Conservation (phyloP, 2,797 vertebrate genomes). For the Zalophus californianus region DNA sequence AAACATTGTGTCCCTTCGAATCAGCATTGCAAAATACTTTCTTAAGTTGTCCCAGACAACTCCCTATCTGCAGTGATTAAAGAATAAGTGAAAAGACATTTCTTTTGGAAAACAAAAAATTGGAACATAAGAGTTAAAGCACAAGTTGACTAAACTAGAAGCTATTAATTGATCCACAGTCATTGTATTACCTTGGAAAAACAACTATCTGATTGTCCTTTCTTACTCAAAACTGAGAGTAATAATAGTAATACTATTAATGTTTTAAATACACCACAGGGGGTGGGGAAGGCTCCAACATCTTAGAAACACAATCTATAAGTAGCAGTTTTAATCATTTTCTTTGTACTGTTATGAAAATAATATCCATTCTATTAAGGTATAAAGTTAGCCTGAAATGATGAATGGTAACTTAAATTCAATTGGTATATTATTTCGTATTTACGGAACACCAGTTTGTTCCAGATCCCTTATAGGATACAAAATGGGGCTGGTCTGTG, state of each 20-base stretch:
- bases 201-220: conserved; percentile 4
- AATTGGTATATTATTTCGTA: background rate
- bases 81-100: background rate
- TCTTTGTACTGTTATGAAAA: background rate
- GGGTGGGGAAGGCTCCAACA: background rate
- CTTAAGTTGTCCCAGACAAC: background rate
- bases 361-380: background rate
- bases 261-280: background rate
- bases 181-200: background rate
- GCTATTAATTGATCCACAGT: background rate
- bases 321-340: background rate
- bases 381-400: conserved; percentile 44
- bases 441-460: conserved; percentile 43
- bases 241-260: background rate
- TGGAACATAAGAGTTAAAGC: background rate
- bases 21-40: background rate
- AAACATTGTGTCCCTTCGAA: background rate
- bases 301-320: background rate
- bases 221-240: background rate
- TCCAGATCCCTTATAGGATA: background rate
- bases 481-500: background rate
- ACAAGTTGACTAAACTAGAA: background rate
- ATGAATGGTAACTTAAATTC: background rate
- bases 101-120: conserved; percentile 8
- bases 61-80: background rate